phyloP scores from a whole-genome alignment of 53 echinoderm and acorn worm genomes.

The Zoroaster sp. region DNA sequence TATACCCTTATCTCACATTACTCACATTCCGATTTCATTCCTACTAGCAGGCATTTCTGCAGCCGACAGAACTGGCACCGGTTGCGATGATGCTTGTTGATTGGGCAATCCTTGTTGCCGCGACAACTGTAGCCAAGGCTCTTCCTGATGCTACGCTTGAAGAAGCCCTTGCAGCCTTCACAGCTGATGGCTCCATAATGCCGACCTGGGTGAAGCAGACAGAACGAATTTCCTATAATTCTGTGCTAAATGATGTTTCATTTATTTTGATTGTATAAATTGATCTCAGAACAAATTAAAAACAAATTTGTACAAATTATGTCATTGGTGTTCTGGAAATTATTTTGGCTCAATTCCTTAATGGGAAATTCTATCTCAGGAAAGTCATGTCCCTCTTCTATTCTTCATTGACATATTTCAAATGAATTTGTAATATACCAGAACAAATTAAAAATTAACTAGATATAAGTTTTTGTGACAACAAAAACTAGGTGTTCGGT shows the following conservation, averaged over 20 bases:
- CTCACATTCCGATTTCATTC: conserved; percentile 99
- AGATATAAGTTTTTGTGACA: too few species aligned
- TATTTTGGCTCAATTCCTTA: too few species aligned
- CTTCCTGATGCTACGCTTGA: conserved; percentile 98
- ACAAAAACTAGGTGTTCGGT: too few species aligned
- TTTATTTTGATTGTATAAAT: too few species aligned
- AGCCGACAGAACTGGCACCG: conserved; percentile 98
- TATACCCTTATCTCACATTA: conserved; percentile 11
- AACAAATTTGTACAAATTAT: too few species aligned
- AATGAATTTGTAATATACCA: too few species aligned
- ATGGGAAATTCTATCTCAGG: too few species aligned
- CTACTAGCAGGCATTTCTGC: conserved; percentile 95
- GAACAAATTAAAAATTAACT: too few species aligned
- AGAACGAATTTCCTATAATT: not conserved
- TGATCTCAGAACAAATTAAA: too few species aligned
- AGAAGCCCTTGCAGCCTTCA: conserved; percentile 99
- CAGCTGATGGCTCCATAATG: conserved; percentile 99
- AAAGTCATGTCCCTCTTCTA: too few species aligned
- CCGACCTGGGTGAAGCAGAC: conserved; percentile 71
- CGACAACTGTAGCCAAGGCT: conserved; percentile 94
- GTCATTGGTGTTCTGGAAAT: too few species aligned
- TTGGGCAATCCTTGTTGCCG: conserved; percentile 96
- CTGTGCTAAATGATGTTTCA: not conserved
- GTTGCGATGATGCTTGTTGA: conserved; percentile 98
- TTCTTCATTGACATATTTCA: too few species aligned